These are phyloP conservation scores for Calyptommatus sinebrachiatus DNA, from an alignment of 2,113 vertebrate species.

Conservation along the genomic window DNA sequence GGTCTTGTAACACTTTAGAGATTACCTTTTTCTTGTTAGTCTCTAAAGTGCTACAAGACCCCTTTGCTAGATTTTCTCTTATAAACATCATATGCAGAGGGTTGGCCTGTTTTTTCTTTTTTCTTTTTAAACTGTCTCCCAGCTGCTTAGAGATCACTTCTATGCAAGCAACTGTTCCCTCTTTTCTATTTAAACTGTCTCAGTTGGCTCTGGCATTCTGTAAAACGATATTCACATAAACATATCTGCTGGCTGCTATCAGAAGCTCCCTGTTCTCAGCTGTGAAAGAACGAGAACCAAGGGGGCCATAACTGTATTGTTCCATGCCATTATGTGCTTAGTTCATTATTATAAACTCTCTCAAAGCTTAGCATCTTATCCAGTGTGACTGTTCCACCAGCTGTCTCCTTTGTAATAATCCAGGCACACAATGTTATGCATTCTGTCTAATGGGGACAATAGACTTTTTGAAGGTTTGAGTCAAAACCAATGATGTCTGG, in stretches of 20 bases:
- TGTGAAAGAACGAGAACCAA: conserved; percentile 13
- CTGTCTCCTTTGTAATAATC: conserved; percentile 32
- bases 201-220: fast-evolving
- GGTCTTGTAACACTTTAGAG: too few species aligned
- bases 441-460: conserved; percentile 22
- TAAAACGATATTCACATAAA: neutral
- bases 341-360: conserved; percentile 14
- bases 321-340: neutral
- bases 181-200: conserved; percentile 2
- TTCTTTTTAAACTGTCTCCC: neutral
- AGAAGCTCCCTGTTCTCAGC: neutral
- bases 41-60: too few species aligned
- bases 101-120: neutral
- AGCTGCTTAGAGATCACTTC: neutral
- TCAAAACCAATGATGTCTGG: conserved; percentile 10
- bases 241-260: neutral
- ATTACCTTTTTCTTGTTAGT: too few species aligned
- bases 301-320: neutral
- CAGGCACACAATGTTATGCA: conserved; percentile 15
- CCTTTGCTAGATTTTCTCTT: too few species aligned
- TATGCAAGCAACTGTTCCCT: neutral
- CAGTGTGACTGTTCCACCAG: conserved; percentile 1
- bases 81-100: neutral
- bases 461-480: conserved; percentile 40
- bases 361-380: conserved; percentile 7